Percentiles rank a stretch among this genome's conserved stretches.
Evolutionary conservation across 2,888 invertebrate genomes (phyloP).

Genomic region (Cephus runcator): DNA sequence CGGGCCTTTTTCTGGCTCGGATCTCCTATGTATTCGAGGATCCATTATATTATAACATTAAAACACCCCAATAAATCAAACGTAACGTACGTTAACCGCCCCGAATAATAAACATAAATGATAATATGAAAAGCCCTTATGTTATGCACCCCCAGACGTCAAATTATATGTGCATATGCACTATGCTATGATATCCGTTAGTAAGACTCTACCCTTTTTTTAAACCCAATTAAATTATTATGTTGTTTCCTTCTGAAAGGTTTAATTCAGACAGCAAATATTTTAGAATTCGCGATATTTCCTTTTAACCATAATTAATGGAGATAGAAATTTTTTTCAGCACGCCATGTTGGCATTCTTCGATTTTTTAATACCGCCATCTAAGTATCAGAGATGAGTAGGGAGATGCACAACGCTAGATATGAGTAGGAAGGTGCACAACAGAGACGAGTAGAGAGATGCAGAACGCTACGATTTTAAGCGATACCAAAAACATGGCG

Average conservation of each 20-base stretch:
- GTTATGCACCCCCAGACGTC: background rate
- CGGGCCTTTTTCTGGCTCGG: slow-evolving; percentile 51
- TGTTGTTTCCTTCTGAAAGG: background rate
- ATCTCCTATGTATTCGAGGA: slow-evolving; percentile 55
- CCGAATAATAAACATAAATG: background rate
- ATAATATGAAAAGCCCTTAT: background rate
- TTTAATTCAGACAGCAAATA: background rate
- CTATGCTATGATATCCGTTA: background rate
- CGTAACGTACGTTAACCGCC: background rate
- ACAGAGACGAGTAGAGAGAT: too few relatives aligned
- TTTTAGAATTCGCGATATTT: background rate
- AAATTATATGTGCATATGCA: background rate
- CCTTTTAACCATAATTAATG: background rate
- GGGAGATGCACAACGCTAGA: too few relatives aligned
- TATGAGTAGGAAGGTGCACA: too few relatives aligned
- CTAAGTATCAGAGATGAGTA: too few relatives aligned
- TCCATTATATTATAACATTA: slow-evolving; percentile 43
- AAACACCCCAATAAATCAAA: background rate
- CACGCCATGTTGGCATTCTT: background rate
- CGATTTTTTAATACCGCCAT: background rate
- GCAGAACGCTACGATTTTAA: too few relatives aligned
- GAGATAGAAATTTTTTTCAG: background rate
- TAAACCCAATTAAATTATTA: background rate
- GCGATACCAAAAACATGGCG: too few relatives aligned
- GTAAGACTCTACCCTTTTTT: background rate